Conservation (phyloP, 2,113 vertebrate genomes). For the Candoia aspera region DNA sequence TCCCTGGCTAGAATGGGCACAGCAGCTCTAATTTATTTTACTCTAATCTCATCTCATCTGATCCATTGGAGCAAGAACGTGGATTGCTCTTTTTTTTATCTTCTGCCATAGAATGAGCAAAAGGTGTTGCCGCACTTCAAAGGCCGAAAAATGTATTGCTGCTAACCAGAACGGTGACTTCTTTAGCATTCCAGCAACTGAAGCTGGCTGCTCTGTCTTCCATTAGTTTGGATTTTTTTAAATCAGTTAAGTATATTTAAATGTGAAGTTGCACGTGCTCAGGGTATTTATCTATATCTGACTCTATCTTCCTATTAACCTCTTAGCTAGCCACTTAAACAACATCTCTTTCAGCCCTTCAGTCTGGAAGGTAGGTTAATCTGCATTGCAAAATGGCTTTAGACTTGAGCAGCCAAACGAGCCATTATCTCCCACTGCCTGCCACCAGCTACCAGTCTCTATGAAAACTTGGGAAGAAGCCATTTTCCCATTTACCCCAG, state of each 20-base stretch:
- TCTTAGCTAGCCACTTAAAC: slow-evolving; percentile 11
- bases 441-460: not conserved
- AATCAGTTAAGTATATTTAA: not conserved
- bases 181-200: not conserved
- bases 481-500: slow-evolving; percentile 9
- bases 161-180: not conserved
- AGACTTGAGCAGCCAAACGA: slow-evolving; percentile 2
- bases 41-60: too few relatives aligned
- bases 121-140: not conserved
- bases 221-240: not conserved
- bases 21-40: too few relatives aligned
- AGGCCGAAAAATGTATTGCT: not conserved
- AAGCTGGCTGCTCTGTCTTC: not conserved
- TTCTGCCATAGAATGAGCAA: not conserved
- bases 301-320: not conserved
- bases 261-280: not conserved
- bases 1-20: too few relatives aligned
- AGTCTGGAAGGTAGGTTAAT: not conserved
- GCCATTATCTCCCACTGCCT: not conserved
- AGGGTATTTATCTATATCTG: not conserved
- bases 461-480: not conserved
- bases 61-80: not conserved
- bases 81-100: not conserved
- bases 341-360: not conserved
- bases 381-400: slow-evolving; percentile 2